phyloP scores from a whole-genome alignment of 1,140 invertebrate species.

The Zaprionus vittiger region DNA sequence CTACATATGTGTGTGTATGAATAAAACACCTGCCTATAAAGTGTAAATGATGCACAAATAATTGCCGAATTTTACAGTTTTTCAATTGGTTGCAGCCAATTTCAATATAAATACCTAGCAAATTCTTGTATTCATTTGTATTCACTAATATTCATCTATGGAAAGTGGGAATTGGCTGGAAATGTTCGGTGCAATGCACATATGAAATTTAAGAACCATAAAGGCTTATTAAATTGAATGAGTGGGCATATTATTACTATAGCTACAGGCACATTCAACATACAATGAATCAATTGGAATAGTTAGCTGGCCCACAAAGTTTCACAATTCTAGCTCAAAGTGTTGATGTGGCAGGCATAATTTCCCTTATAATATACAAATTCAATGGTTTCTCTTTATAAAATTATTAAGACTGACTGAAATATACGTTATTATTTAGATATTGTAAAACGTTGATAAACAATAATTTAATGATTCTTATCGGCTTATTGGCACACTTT shows the following conservation, averaged over 20 bases:
- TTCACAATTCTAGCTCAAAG: too few relatives aligned
- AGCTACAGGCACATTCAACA: too few relatives aligned
- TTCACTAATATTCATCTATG: not conserved
- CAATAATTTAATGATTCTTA: too few relatives aligned
- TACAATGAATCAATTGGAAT: too few relatives aligned
- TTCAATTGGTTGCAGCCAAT: not conserved
- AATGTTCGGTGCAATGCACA: not conserved
- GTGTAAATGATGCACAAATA: slow-evolving; percentile 11
- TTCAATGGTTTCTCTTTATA: not conserved
- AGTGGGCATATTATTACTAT: not conserved
- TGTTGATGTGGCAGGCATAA: too few relatives aligned
- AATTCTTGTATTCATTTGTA: not conserved
- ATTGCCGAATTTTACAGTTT: slow-evolving; percentile 5
- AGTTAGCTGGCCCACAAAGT: too few relatives aligned
- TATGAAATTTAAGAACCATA: not conserved
- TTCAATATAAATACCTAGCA: not conserved
- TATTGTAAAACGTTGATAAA: too few relatives aligned
- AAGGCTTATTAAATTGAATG: not conserved
- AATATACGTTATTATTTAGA: not conserved
- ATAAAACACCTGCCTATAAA: slow-evolving; percentile 3
- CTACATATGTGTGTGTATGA: not conserved
- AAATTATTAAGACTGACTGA: not conserved
- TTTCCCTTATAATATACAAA: not conserved
- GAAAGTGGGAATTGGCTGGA: not conserved
- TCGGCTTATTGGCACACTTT: too few relatives aligned